phyloP scores from a whole-genome alignment of 2,888 invertebrate genomes.

The Hyposoter didymator region DNA sequence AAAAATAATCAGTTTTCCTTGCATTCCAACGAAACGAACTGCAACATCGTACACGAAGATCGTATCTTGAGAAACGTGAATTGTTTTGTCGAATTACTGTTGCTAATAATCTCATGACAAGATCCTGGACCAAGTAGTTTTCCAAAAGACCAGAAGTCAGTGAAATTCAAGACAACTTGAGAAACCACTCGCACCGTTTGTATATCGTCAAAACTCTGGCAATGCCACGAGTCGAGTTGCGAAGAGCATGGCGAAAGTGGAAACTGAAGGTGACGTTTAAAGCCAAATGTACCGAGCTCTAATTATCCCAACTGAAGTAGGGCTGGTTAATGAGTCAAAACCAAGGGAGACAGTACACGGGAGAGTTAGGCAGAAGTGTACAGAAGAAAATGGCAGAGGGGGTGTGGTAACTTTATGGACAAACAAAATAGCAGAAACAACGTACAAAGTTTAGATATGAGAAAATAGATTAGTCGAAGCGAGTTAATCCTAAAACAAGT shows the following conservation, averaged over 20 bases:
- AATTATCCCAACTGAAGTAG: constrained; percentile 51
- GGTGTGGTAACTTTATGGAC: neutral
- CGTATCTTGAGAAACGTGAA: neutral
- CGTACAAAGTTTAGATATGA: constrained; percentile 49
- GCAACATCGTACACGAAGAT: too few species aligned
- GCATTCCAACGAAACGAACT: too few species aligned
- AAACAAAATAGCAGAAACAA: constrained; percentile 26
- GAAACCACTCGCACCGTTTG: neutral
- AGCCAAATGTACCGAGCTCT: constrained; percentile 37
- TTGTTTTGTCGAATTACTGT: neutral
- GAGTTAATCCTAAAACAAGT: neutral
- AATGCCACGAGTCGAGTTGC: constrained; percentile 1
- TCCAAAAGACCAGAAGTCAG: neutral
- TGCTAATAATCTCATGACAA: neutral
- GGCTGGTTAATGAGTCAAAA: constrained; percentile 57
- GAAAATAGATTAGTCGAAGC: constrained; percentile 38
- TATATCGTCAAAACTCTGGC: neutral
- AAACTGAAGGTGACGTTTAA: constrained; percentile 36
- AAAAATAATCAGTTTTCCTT: neutral
- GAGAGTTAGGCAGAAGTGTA: neutral
- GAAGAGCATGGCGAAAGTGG: neutral
- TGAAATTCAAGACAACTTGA: constrained; percentile 9
- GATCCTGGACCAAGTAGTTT: neutral
- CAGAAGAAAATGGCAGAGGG: constrained; percentile 16
- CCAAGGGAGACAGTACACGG: neutral